Percentiles rank a stretch among this genome's conserved stretches.
Evolutionary conservation across 2,797 vertebrate species (phyloP).

Genomic region (Fringilla coelebs): DNA sequence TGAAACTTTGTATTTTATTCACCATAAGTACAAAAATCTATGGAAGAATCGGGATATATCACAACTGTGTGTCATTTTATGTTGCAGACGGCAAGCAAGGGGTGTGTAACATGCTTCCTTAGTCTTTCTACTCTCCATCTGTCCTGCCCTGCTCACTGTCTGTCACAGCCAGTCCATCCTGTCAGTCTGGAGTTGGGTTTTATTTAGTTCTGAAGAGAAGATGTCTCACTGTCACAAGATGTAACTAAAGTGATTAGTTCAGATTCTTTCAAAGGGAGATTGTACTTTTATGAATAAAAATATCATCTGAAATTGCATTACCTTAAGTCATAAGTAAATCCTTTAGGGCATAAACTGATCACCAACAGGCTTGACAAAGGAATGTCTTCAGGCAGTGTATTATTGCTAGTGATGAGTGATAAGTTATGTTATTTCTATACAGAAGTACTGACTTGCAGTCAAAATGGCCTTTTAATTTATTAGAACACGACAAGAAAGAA

Average conservation of each 20-base stretch:
- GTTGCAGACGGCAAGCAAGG: neutral
- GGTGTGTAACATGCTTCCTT: neutral
- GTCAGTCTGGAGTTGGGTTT: neutral
- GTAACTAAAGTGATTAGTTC: neutral
- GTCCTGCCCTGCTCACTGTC: neutral
- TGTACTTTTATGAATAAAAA: slow-evolving; percentile 41
- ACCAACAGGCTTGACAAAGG: slow-evolving; percentile 48
- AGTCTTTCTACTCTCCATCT: neutral
- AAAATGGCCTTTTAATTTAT: slow-evolving; percentile 34
- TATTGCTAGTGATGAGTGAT: slow-evolving; percentile 56
- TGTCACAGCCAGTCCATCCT: neutral
- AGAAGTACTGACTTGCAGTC: slow-evolving; percentile 38
- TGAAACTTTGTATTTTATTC: neutral
- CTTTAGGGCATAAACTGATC: slow-evolving; percentile 52
- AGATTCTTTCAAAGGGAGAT: slow-evolving; percentile 13
- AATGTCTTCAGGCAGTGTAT: slow-evolving; percentile 46
- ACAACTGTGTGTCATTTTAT: neutral
- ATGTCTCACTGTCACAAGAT: neutral
- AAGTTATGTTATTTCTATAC: slow-evolving; percentile 41
- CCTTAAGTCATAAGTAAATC: slow-evolving; percentile 14
- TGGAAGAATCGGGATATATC: neutral
- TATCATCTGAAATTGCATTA: slow-evolving; percentile 18
- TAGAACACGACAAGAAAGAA: neutral
- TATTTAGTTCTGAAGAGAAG: neutral
- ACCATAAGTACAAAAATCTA: neutral